Evolutionary conservation across 1,140 invertebrate genomes (phyloP), one percentile per base, ranked within the genome.

Genomic region (Trichogramma pretiosum): DNA sequence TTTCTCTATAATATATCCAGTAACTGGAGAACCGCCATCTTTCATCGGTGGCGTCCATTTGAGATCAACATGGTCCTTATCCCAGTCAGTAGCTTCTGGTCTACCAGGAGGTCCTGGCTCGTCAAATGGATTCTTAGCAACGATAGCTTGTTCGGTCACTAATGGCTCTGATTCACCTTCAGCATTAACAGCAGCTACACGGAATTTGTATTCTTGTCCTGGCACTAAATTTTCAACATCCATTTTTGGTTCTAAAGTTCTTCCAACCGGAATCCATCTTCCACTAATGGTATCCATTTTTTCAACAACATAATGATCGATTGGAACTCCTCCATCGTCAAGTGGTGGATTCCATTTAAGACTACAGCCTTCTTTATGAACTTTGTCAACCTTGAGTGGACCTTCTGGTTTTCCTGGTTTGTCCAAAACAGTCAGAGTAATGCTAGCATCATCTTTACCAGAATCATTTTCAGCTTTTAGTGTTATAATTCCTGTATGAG

Each of bases 121-220:
- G 70, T 95, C 91, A 67, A 91, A 99, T 58, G 93, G 93, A 89
- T 98, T 96, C 72, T 98, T 98, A 17, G 95, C 95, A 54, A 96
- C 78, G 48, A 96, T 91, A 14, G 87, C 81, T 52, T 90, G 80
- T 35, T 90, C 84, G 5, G 90, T 89, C 54, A 87, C 83, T 32
- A 98, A 70, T 13, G 93, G 92, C 61, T 94, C 90, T 4, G 93
- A 95, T 64, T 89, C 87, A 17, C 95, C 95, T 71, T 97, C 90
- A 42, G 86, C 82, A 66, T 98, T 98, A 3, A 97, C 92, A 46
- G 95, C 95, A 13, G 84, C 80, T 1, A 98, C 93, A 35, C 94
- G 78, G 80, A 98, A 98, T 73, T 95, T 93, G 70, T 98, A 98
- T 66, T 96, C 91, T 58, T 98, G 89, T 33, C 79, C 92, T 22